Conservation (phyloP, 2,113 vertebrate species). For the Fulica atra region DNA sequence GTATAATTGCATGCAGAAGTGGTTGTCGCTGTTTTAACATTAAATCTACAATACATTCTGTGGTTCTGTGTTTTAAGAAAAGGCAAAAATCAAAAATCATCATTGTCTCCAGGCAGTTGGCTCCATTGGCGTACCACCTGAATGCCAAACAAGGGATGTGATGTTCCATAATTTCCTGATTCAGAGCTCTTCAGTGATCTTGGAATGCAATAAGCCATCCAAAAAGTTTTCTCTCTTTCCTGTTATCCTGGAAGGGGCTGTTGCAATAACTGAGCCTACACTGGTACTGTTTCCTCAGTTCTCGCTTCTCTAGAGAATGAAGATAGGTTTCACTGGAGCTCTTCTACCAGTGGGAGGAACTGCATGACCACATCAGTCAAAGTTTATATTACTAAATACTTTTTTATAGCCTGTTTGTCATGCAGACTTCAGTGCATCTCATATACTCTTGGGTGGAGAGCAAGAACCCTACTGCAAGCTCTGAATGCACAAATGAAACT, state of each 20-base stretch:
- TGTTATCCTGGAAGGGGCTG: not conserved
- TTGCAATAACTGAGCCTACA: not conserved
- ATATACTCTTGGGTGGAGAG: not conserved
- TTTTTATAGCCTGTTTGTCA: not conserved
- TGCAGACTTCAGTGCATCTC: not conserved
- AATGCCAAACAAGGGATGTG: not conserved
- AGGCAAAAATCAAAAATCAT: not conserved
- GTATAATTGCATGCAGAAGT: not conserved
- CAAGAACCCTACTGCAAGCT: not conserved
- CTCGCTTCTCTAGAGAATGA: not conserved
- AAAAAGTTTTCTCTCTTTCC: not conserved
- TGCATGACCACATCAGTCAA: not conserved
- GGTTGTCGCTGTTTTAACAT: accelerated
- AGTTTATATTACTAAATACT: not conserved
- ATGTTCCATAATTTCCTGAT: not conserved
- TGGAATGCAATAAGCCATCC: not conserved
- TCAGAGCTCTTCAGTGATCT: not conserved
- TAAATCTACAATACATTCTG: not conserved
- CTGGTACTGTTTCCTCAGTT: not conserved
- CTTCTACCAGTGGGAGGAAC: not conserved
- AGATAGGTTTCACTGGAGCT: not conserved
- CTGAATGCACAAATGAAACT: not conserved
- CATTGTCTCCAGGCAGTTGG: not conserved
- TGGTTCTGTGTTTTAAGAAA: not conserved
- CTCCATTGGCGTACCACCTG: not conserved